Percentiles rank a stretch among this genome's conserved stretches.
Conservation (phyloP, 2,797 vertebrate genomes). For the Catostomus latipinnis region DNA sequence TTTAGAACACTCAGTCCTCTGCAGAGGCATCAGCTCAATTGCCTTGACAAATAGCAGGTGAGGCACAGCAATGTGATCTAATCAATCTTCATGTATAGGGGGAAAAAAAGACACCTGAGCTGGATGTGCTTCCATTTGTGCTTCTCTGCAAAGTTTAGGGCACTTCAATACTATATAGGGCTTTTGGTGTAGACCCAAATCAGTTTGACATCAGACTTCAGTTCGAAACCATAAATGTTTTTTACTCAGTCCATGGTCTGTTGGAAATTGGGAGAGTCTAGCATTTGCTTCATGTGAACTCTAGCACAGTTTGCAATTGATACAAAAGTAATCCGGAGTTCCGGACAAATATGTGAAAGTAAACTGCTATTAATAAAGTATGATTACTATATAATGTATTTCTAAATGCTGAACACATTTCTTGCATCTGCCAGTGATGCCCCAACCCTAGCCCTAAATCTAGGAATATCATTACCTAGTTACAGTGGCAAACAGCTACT, state of each 20-base stretch:
- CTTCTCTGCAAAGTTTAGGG: not conserved
- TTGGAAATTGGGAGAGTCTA: no score
- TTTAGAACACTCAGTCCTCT: conserved; percentile 1
- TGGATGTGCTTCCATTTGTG: not conserved
- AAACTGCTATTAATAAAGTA: not conserved
- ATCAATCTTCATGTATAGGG: conserved; percentile 17
- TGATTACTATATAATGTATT: not conserved
- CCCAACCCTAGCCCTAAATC: not conserved
- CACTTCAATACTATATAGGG: no score
- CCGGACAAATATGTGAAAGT: not conserved
- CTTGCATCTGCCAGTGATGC: no score
- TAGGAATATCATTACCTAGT: no score
- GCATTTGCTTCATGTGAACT: no score
- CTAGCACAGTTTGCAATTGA: no score
- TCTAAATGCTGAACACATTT: no score
- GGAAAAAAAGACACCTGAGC: conserved; percentile 31
- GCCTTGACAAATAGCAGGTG: conserved; percentile 29
- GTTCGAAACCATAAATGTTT: no score
- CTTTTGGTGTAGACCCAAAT: not conserved
- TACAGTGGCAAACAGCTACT: no score
- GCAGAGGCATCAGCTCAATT: conserved; percentile 1
- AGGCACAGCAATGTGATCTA: conserved; percentile 4
- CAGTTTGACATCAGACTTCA: no score
- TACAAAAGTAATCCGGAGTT: no score
- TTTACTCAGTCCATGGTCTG: no score